Evolutionary conservation across 2,888 invertebrate species (phyloP).

Genomic region (Melanotus villosus): DNA sequence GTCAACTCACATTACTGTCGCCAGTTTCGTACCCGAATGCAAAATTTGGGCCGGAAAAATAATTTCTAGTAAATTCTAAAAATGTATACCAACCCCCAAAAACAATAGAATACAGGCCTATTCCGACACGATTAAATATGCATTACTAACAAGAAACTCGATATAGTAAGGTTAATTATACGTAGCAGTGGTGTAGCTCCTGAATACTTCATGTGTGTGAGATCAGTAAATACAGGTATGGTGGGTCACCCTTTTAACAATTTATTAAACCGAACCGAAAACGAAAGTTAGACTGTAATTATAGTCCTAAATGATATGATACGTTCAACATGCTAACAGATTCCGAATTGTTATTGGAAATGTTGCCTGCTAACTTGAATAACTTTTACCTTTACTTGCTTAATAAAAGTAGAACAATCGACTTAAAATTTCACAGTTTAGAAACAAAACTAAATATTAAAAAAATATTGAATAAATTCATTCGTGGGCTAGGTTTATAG

Average conservation of each 20-base stretch:
- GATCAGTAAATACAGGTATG: background rate
- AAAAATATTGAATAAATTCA: no score
- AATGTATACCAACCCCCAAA: no score
- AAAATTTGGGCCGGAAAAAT: no score
- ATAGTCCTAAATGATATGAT: conserved; percentile 1
- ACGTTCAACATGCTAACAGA: no score
- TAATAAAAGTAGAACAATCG: no score
- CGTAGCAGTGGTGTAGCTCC: background rate
- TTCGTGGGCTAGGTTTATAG: conserved; percentile 10
- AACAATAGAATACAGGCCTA: background rate
- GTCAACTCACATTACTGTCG: background rate
- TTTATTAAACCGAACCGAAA: conserved; percentile 12
- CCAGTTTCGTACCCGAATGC: no score
- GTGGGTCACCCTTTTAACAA: conserved; percentile 8
- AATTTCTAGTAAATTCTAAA: no score
- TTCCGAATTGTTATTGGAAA: no score
- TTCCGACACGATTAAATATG: background rate
- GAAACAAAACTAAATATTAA: no score
- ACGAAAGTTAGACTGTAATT: conserved; percentile 9
- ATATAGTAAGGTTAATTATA: conserved; percentile 5
- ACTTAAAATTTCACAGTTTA: no score
- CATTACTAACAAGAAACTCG: background rate
- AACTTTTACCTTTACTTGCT: no score
- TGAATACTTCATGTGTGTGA: background rate
- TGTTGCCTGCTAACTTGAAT: no score